Evolutionary conservation across 2,888 invertebrate genomes (phyloP).

Genomic region (Cheilosia impressa): DNA sequence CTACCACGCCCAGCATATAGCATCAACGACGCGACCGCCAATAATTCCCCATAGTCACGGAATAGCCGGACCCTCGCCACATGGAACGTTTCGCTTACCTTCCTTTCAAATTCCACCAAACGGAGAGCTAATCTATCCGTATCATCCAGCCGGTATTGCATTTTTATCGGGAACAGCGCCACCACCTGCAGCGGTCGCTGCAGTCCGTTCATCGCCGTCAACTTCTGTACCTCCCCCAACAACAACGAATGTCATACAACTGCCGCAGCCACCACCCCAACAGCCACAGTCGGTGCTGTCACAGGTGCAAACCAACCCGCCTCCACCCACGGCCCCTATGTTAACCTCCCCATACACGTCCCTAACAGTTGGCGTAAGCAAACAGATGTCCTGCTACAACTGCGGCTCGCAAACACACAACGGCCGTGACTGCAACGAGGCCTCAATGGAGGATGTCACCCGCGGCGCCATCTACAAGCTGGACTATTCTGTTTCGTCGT

Average conservation of each 20-base stretch:
- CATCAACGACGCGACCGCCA: constrained; percentile 79
- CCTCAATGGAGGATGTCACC: constrained; percentile 96
- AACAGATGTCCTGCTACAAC: constrained; percentile 91
- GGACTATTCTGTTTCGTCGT: constrained; percentile 85
- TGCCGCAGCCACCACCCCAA: constrained; percentile 78
- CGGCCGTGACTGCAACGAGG: constrained; percentile 94
- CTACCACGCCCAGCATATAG: constrained; percentile 80
- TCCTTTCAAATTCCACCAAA: constrained; percentile 84
- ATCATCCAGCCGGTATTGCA: constrained; percentile 79
- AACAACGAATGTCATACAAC: constrained; percentile 76
- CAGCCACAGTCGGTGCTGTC: constrained; percentile 80
- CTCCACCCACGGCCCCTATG: constrained; percentile 82
- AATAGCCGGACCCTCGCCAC: constrained; percentile 78
- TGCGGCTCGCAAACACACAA: constrained; percentile 94
- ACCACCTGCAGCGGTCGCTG: constrained; percentile 77
- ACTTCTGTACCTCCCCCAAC: constrained; percentile 78
- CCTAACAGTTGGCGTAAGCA: constrained; percentile 77
- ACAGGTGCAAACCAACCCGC: constrained; percentile 79
- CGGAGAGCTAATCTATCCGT: constrained; percentile 85
- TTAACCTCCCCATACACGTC: constrained; percentile 79
- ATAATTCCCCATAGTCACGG: constrained; percentile 80
- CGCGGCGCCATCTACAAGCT: constrained; percentile 88
- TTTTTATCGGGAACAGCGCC: constrained; percentile 78
- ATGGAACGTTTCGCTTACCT: constrained; percentile 80
- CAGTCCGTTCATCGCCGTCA: constrained; percentile 77